Conservation (phyloP, 2,113 vertebrate genomes). For the Marmota flaviventris region DNA sequence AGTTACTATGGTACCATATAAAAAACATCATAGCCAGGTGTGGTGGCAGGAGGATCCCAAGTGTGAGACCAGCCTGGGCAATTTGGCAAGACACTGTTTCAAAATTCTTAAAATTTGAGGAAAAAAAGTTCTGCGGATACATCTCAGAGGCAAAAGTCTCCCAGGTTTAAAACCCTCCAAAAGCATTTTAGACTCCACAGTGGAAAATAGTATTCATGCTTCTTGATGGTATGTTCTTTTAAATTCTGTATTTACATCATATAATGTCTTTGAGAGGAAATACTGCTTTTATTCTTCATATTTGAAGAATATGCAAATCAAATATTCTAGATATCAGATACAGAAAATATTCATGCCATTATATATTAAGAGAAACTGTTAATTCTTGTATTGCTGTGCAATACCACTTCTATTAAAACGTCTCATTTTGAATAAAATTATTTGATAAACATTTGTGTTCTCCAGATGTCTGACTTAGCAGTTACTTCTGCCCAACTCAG, state of each 20-base stretch:
- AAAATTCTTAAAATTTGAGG: neutral
- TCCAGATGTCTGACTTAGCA: slow-evolving; percentile 63
- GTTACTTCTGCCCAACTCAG: slow-evolving; percentile 25
- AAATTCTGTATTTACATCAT: neutral
- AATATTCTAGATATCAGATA: neutral
- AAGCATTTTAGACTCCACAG: slow-evolving; percentile 58
- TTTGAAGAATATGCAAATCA: neutral
- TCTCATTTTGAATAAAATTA: neutral
- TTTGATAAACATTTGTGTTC: slow-evolving; percentile 14
- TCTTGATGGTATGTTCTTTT: neutral
- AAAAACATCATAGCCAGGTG: neutral
- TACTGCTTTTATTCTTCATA: slow-evolving; percentile 10
- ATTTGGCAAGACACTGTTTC: neutral
- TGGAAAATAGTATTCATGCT: slow-evolving; percentile 40
- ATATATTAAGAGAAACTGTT: slow-evolving; percentile 6
- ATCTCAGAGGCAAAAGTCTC: neutral
- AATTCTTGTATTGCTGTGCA: neutral
- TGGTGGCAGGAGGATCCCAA: neutral
- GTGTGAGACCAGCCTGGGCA: neutral
- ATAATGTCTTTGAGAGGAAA: neutral
- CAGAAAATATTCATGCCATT: neutral
- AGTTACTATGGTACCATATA: neutral
- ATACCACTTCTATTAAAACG: slow-evolving; percentile 19
- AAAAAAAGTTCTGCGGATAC: neutral
- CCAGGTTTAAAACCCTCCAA: neutral